Conservation (phyloP, 2,113 vertebrate genomes). For the Microcebus tavaratra region DNA sequence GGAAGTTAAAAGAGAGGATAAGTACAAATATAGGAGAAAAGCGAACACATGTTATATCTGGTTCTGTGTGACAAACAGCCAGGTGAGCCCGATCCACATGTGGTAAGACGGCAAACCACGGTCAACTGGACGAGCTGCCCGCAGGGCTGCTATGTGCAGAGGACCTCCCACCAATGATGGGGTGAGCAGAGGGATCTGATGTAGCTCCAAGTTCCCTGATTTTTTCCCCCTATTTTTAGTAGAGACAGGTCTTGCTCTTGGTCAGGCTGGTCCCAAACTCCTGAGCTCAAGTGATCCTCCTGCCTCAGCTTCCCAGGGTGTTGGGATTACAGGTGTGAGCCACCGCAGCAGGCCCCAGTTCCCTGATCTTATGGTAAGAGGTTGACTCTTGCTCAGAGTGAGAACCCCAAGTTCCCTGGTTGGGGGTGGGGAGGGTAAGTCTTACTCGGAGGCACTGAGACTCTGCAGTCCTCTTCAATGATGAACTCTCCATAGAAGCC, state of each 20-base stretch:
- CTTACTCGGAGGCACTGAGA: conserved; percentile 71
- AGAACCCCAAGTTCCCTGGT: background rate
- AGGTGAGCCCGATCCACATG: background rate
- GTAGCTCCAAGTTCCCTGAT: background rate
- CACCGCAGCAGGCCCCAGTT: background rate
- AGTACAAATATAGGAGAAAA: background rate
- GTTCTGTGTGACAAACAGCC: background rate
- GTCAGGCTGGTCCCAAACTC: no score
- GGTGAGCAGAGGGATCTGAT: background rate
- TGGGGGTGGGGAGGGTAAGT: background rate
- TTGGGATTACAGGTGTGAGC: no score
- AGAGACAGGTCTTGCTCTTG: no score
- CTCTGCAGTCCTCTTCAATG: conserved; percentile 74
- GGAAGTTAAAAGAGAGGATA: background rate
- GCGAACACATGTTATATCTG: background rate
- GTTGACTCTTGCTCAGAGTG: background rate
- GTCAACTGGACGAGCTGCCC: background rate
- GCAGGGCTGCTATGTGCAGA: background rate
- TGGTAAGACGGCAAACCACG: background rate
- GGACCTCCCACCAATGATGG: background rate
- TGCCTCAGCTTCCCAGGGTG: no score
- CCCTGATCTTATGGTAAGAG: background rate
- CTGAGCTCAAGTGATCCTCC: no score
- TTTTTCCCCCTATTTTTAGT: no score
- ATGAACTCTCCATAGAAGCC: conserved; percentile 80